phyloP scores from a whole-genome alignment of 2,113 vertebrate genomes.

The Passerina amoena region DNA sequence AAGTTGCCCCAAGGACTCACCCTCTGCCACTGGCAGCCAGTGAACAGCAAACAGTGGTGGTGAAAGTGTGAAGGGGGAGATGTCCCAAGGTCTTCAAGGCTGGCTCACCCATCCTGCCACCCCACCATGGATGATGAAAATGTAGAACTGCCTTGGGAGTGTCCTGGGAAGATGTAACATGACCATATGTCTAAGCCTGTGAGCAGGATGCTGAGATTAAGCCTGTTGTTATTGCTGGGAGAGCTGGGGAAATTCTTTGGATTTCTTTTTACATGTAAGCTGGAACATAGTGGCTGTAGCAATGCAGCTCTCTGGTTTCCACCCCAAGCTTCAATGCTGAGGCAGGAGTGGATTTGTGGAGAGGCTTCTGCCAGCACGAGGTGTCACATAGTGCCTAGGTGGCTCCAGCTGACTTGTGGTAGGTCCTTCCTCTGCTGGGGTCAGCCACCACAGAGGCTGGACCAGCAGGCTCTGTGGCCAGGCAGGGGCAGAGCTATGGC shows the following conservation, averaged over 20 bases:
- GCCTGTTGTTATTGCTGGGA: not conserved
- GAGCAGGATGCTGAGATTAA: not conserved
- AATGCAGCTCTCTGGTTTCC: not conserved
- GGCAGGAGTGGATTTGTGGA: not conserved
- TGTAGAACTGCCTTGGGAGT: not conserved
- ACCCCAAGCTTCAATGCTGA: not conserved
- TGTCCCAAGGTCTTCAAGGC: not conserved
- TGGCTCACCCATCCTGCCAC: not conserved
- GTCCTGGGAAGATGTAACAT: not conserved
- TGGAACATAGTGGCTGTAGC: not conserved
- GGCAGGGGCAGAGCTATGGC: not conserved
- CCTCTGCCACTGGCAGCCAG: not conserved
- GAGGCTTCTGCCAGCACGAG: rapidly evolving
- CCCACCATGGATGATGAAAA: not conserved
- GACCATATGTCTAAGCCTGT: not conserved
- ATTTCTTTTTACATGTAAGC: not conserved
- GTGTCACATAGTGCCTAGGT: not conserved
- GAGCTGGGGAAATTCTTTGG: not conserved
- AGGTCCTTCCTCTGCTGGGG: not conserved
- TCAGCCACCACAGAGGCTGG: not conserved
- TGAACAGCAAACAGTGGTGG: not conserved
- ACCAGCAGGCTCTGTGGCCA: not conserved
- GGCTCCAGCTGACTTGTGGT: not conserved
- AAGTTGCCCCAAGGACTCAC: not conserved
- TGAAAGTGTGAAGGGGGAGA: not conserved